Conservation (phyloP, 2,797 vertebrate species). For the Tadarida brasiliensis region DNA sequence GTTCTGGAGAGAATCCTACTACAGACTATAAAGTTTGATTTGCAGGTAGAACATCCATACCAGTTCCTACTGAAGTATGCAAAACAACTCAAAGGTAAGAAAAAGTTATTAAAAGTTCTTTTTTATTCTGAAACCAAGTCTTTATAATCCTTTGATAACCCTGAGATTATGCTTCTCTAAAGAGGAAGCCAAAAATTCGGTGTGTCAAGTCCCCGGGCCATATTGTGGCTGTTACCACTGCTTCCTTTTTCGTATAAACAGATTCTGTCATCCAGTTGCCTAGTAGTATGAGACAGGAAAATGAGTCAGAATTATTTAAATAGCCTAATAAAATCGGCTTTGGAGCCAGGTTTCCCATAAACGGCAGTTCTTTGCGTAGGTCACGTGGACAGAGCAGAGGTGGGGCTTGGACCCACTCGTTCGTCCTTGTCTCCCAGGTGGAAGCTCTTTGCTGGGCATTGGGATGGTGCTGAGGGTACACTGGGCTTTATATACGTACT, state of each 20-base stretch:
- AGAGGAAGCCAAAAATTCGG: background rate
- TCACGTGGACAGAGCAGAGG: background rate
- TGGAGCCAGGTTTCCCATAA: conserved; percentile 30
- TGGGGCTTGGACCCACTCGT: rapidly evolving
- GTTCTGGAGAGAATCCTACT: conserved; percentile 97
- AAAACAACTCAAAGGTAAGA: conserved; percentile 98
- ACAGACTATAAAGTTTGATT: conserved; percentile 99
- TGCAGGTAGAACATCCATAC: conserved; percentile 98
- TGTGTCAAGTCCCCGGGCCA: rapidly evolving
- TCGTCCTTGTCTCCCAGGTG: background rate
- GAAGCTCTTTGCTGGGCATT: background rate
- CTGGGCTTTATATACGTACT: background rate
- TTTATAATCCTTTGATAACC: background rate
- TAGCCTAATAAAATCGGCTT: conserved; percentile 53
- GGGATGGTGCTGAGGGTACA: background rate
- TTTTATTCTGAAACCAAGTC: background rate
- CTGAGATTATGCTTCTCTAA: background rate
- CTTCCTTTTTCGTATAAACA: background rate
- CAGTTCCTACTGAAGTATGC: conserved; percentile 98
- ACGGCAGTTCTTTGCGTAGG: background rate
- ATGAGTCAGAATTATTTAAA: conserved; percentile 71
- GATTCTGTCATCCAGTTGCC: conserved; percentile 55
- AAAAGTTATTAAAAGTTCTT: background rate
- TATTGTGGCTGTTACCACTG: background rate
- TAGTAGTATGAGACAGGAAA: conserved; percentile 56